These are phyloP conservation scores for Alosa sapidissima DNA, from an alignment of 2,797 vertebrate genomes.

Conservation along the genomic window DNA sequence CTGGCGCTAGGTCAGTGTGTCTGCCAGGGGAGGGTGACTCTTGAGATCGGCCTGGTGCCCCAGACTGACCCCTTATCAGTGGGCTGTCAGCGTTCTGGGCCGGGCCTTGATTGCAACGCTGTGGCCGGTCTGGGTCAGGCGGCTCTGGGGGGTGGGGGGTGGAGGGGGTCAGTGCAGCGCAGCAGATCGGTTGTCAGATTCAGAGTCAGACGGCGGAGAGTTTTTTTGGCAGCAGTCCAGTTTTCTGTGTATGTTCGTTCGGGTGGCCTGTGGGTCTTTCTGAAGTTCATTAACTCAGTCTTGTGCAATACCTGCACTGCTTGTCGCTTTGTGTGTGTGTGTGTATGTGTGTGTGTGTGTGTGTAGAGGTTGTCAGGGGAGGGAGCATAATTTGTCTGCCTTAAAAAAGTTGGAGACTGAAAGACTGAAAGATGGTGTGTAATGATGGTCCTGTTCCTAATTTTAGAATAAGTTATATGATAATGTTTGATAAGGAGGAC, in stretches of 20 bases:
- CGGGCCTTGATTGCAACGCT: background rate
- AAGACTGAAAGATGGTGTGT: background rate
- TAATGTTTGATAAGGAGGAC: background rate
- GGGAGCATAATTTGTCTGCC: background rate
- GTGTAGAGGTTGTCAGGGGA: slow-evolving; percentile 5
- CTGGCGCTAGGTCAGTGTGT: background rate
- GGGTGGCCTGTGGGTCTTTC: slow-evolving; percentile 13
- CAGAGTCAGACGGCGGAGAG: slow-evolving; percentile 19
- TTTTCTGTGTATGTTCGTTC: background rate
- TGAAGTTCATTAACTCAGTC: background rate
- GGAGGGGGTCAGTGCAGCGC: background rate
- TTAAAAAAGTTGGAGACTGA: background rate
- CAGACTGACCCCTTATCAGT: background rate
- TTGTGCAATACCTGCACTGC: background rate
- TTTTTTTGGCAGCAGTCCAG: slow-evolving; percentile 11
- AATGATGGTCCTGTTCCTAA: background rate
- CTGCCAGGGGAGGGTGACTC: background rate
- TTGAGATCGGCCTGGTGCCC: background rate
- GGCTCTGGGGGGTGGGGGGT: background rate
- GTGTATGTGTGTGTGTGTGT: background rate
- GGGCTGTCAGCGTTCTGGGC: background rate
- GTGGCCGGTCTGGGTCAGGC: background rate
- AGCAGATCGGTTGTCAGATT: background rate
- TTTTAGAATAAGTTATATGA: too few relatives aligned
- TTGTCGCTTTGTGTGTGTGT: background rate